These are phyloP conservation scores for Mongoloraphidia duomilia DNA, from an alignment of 2,888 invertebrate species.

Conservation along the genomic window DNA sequence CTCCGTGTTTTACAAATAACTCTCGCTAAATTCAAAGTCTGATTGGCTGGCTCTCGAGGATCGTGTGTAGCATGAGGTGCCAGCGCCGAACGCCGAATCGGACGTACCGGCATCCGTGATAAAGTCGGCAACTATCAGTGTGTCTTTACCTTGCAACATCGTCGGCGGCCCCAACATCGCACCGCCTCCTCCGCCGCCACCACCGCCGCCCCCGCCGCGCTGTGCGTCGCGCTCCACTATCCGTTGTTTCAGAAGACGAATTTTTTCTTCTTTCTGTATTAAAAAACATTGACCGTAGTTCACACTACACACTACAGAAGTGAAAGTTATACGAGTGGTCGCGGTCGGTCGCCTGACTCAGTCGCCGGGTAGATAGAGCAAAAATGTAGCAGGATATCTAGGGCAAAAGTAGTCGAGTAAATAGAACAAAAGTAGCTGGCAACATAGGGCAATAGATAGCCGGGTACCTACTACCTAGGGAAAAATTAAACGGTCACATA, in stretches of 20 bases:
- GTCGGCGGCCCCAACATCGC: constrained; percentile 31
- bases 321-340: background rate
- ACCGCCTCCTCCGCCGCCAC: constrained; percentile 18
- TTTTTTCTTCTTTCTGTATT: constrained; percentile 77
- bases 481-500: too few species aligned
- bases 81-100: constrained; percentile 55
- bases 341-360: background rate
- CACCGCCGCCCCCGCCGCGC: constrained; percentile 28
- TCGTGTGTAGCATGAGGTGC: constrained; percentile 58
- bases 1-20: constrained; percentile 48
- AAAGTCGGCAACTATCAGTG: constrained; percentile 58
- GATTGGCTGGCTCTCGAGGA: constrained; percentile 74
- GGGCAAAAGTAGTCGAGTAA: too few species aligned
- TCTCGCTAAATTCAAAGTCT: constrained; percentile 78
- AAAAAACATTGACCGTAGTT: background rate
- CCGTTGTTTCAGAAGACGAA: constrained; percentile 65
- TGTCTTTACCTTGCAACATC: constrained; percentile 62
- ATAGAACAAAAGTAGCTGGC: too few species aligned
- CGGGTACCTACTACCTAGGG: too few species aligned
- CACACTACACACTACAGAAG: background rate
- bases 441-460: too few species aligned
- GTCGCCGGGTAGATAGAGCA: background rate
- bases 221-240: constrained; percentile 60
- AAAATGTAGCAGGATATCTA: too few species aligned
- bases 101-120: constrained; percentile 64